Evolutionary conservation across 1,140 invertebrate species (phyloP).

Genomic region (Gonioctena quinquepunctata): DNA sequence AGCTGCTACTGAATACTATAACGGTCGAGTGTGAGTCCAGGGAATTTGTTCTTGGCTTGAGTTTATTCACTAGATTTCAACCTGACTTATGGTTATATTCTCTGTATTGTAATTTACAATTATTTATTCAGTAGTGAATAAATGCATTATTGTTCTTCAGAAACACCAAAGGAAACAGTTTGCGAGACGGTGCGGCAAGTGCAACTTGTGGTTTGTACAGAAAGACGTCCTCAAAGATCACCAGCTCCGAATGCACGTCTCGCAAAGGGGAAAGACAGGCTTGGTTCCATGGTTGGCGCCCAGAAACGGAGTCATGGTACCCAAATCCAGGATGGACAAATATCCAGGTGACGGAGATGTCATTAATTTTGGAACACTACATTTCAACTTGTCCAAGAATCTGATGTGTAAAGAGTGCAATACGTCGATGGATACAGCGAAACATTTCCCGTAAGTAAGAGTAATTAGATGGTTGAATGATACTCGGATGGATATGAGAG

Average conservation of each 20-base stretch:
- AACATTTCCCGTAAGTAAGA: slow-evolving; percentile 75
- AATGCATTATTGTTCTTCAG: slow-evolving; percentile 46
- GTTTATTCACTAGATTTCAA: no score
- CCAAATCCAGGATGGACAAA: slow-evolving; percentile 59
- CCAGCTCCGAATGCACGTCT: slow-evolving; percentile 44
- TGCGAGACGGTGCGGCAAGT: slow-evolving; percentile 68
- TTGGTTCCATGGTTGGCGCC: slow-evolving; percentile 54
- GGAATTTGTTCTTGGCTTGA: no score
- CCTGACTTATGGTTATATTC: no score
- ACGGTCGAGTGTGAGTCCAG: no score
- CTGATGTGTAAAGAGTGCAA: slow-evolving; percentile 72
- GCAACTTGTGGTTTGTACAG: slow-evolving; percentile 73
- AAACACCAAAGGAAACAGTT: slow-evolving; percentile 63
- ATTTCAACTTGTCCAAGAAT: slow-evolving; percentile 57
- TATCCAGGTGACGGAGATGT: slow-evolving; percentile 39
- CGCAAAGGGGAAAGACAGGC: slow-evolving; percentile 48
- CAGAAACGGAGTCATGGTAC: slow-evolving; percentile 55
- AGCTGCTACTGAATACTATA: no score
- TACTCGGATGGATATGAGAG: no score
- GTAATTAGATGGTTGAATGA: no score
- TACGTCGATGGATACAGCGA: slow-evolving; percentile 63
- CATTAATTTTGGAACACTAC: slow-evolving; percentile 41
- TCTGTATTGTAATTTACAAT: no score
- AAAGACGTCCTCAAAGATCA: slow-evolving; percentile 56
- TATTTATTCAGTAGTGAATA: no score